Evolutionary conservation across 2,113 vertebrate genomes (phyloP).

Genomic region (Clarias macrocephalus): DNA sequence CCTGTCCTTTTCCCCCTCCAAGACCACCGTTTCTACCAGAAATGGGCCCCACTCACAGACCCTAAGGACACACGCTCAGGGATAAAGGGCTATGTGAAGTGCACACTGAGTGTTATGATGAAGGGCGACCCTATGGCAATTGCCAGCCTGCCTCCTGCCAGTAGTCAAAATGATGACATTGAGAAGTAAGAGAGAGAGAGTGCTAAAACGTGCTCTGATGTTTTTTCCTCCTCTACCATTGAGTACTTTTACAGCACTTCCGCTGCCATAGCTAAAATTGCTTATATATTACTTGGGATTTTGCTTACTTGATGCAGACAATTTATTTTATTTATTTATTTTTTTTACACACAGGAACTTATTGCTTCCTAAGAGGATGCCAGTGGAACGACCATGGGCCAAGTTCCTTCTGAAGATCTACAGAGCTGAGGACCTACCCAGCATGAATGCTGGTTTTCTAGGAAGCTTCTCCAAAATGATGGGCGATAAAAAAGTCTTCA

Average conservation of each 20-base stretch:
- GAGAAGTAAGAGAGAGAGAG: slow-evolving; percentile 80
- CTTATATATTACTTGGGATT: not conserved
- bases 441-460: slow-evolving; percentile 84
- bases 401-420: slow-evolving; percentile 82
- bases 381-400: slow-evolving; percentile 87
- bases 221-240: not conserved
- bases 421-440: slow-evolving; percentile 84
- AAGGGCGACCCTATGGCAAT: slow-evolving; percentile 75
- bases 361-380: slow-evolving; percentile 83
- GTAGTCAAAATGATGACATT: slow-evolving; percentile 77
- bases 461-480: slow-evolving; percentile 85
- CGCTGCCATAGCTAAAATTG: not conserved
- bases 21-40: slow-evolving; percentile 93
- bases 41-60: slow-evolving; percentile 92
- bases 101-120: slow-evolving; percentile 79
- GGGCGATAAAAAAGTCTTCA: slow-evolving; percentile 80
- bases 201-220: not conserved
- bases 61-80: slow-evolving; percentile 84
- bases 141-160: slow-evolving; percentile 64
- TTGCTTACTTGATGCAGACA: not conserved
- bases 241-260: not conserved
- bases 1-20: not conserved
- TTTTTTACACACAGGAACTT: slow-evolving; percentile 76
- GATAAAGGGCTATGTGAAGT: slow-evolving; percentile 89
- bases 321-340: no score